phyloP scores from a whole-genome alignment of 1,140 invertebrate genomes.

The Cryptotermes secundus region DNA sequence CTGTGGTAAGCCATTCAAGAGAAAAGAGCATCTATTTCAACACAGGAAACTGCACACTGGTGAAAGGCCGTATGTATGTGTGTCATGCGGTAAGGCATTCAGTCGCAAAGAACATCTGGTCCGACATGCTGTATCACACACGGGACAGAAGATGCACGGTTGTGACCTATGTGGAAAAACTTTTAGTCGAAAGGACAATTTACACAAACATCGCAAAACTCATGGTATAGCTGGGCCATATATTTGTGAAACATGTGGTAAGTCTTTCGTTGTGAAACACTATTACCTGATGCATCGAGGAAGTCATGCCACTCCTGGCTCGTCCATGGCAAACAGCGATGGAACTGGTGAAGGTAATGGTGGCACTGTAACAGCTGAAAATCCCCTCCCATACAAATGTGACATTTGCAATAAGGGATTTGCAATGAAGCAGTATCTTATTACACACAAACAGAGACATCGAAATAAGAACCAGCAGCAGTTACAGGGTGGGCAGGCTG shows the following conservation, averaged over 20 bases:
- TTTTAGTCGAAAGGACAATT: constrained; percentile 74
- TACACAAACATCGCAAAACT: constrained; percentile 68
- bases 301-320: constrained; percentile 47
- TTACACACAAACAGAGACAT: constrained; percentile 52
- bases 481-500: constrained; percentile 43
- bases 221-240: constrained; percentile 67
- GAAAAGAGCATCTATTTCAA: constrained; percentile 62
- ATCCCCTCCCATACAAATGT: constrained; percentile 55
- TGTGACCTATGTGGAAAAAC: constrained; percentile 76
- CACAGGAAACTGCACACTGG: constrained; percentile 74
- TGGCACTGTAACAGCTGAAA: constrained; percentile 38
- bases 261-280: constrained; percentile 69
- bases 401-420: constrained; percentile 58
- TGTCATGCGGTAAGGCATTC: constrained; percentile 69
- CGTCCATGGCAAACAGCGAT: constrained; percentile 13
- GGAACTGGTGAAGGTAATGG: constrained; percentile 19
- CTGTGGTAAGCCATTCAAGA: constrained; percentile 59
- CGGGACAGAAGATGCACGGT: constrained; percentile 69
- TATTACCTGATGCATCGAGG: constrained; percentile 64
- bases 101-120: constrained; percentile 71
- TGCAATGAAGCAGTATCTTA: constrained; percentile 53
- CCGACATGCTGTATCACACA: constrained; percentile 72
- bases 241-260: constrained; percentile 69
- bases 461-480: constrained; percentile 45
- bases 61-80: constrained; percentile 69